Base-by-base conservation (phyloP, 2,797 vertebrate genomes). In the Bryconaethiops microstoma region DNA sequence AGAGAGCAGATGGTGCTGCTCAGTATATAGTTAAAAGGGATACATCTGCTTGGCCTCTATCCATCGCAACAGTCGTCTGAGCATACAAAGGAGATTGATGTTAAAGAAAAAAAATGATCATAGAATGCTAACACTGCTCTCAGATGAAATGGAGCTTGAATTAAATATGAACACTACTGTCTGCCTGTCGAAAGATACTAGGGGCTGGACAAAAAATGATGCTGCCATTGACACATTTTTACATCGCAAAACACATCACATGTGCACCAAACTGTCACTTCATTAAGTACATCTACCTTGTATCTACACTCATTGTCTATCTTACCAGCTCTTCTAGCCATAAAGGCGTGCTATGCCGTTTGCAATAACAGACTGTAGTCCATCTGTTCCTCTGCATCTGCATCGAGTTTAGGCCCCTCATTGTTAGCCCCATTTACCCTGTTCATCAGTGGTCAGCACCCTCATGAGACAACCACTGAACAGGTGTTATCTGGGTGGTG, bases 1-100 rank as follows among this genome's bases (percentile, higher is more conserved):
- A n/a, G 67, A 42, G 73, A 77, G 64, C 39, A 69, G 29, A 76
- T 52, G 63, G 55, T 83, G 74, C 64, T 50, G 57, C 74, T 70
- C 73, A 67, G 6, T 54, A 59, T 77, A 77, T 63, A 14, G 48
- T 74, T 81, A 40, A 29, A 77, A 64, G 42, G n/a, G 71, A 35
- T 70, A 45, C 50, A 60, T 57, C 71, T 75, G 78, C 65, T 74
- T 80, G 73, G 39, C 21, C 13, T 80, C 39, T 50, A 80, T 54
- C 40, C 63, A 35, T 80, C 13, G 48, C 23, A 40, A 48, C 63
- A 71, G 57, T 55, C 21, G 16, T 65, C 72, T 68, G 62, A n/a
- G 16, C 42, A 80, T 57, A 74, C 23, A 68, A 67, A 60, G 35
- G 40, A 75, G 72, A 81, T 35, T 52, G 52, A 59, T 68, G 57